phyloP scores from a whole-genome alignment of 1,140 invertebrate genomes.

The Polyergus mexicanus region DNA sequence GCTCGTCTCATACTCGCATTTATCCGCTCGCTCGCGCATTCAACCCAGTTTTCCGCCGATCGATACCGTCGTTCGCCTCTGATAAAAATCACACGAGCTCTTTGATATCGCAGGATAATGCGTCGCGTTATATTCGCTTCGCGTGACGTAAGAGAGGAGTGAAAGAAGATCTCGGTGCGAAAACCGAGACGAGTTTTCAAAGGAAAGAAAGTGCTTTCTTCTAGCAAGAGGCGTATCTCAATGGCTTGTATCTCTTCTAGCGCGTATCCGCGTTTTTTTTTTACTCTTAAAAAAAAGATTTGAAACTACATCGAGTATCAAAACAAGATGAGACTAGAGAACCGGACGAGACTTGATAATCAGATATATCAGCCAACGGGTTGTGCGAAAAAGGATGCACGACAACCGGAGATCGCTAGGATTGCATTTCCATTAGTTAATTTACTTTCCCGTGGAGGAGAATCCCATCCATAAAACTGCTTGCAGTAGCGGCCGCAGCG shows the following conservation, averaged over 20 bases:
- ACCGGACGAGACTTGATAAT: slow-evolving; percentile 17
- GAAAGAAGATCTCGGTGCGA: slow-evolving; percentile 28
- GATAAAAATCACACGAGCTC: slow-evolving; percentile 61
- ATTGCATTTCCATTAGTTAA: slow-evolving; percentile 78
- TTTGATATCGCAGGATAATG: slow-evolving; percentile 57
- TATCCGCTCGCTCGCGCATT: slow-evolving; percentile 59
- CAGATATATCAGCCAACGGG: slow-evolving; percentile 29
- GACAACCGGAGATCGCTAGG: slow-evolving; percentile 58
- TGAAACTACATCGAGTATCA: slow-evolving; percentile 10
- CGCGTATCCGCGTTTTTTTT: not conserved
- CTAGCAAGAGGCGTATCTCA: slow-evolving; percentile 11
- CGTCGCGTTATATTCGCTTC: slow-evolving; percentile 52
- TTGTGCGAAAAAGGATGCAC: slow-evolving; percentile 3
- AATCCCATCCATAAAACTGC: slow-evolving; percentile 66
- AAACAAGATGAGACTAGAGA: slow-evolving; percentile 16
- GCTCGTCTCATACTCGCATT: slow-evolving; percentile 40
- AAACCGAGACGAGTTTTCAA: slow-evolving; percentile 29
- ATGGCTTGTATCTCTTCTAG: not conserved
- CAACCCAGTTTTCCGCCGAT: slow-evolving; percentile 57
- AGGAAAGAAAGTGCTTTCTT: not conserved
- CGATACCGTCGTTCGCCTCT: slow-evolving; percentile 47
- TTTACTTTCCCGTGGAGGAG: slow-evolving; percentile 64
- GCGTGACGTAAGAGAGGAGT: slow-evolving; percentile 18
- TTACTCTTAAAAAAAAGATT: slow-evolving; percentile 46
- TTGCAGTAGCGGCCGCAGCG: slow-evolving; percentile 63